Conservation (phyloP, 30 jellyfish, hydroid and myxozoan genomes). For the Thelohanellus kitauei region DNA sequence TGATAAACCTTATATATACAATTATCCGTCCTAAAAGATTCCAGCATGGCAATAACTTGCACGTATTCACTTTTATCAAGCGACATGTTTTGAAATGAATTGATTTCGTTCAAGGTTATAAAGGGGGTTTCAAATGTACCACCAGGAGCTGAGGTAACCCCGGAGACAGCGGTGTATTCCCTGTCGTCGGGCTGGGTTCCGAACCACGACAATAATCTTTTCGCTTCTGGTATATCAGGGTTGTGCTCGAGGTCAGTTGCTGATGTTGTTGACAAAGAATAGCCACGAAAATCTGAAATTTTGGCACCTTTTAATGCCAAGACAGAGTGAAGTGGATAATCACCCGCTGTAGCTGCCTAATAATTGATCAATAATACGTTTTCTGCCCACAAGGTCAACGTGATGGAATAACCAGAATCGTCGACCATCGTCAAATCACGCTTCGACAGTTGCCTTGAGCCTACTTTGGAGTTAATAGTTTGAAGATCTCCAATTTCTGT, state of each 20-base stretch:
- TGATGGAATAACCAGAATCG: conserved; percentile 35
- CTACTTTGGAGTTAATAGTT: background rate
- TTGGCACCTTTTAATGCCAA: conserved; percentile 81
- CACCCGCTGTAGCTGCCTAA: no score
- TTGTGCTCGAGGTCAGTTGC: conserved; percentile 24
- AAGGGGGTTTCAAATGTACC: background rate
- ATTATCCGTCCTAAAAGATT: conserved; percentile 28
- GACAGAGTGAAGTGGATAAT: no score
- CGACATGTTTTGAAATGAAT: background rate
- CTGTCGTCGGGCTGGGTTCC: no score
- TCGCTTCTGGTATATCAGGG: conserved; percentile 88
- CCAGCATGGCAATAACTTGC: conserved; percentile 18
- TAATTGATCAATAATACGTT: no score
- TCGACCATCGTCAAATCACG: conserved; percentile 55
- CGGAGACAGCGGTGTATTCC: background rate
- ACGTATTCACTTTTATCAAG: conserved; percentile 29
- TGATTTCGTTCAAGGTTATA: background rate
- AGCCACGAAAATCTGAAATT: conserved; percentile 70
- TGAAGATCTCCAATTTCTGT: background rate
- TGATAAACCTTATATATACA: conserved; percentile 42
- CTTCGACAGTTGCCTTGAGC: conserved; percentile 22
- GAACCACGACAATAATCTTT: conserved; percentile 57
- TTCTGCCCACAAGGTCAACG: conserved; percentile 57
- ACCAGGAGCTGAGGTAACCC: background rate
- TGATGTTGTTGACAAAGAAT: background rate